A percentile compares a stretch with the other conserved stretches of the same genome.
Conservation (phyloP, 2,113 vertebrate genomes). For the Steatornis caripensis region DNA sequence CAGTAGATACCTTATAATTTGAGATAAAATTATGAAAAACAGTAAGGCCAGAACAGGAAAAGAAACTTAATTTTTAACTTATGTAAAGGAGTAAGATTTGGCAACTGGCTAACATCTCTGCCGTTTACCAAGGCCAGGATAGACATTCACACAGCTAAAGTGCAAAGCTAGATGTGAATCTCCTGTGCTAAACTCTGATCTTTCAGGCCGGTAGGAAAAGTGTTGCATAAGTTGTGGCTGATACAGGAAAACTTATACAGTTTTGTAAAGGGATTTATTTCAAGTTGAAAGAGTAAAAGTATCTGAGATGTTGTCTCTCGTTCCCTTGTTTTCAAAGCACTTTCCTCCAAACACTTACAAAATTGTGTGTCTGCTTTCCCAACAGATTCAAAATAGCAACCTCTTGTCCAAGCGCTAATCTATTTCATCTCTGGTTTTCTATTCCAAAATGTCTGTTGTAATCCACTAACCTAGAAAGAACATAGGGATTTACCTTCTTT, state of each 20-base stretch:
- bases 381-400: neutral
- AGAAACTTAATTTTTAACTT: neutral
- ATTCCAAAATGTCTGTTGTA: neutral
- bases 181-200: neutral
- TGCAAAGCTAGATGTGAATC: neutral
- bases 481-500: neutral
- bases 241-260: neutral
- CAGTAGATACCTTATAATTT: neutral
- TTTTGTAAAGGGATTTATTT: neutral
- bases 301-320: neutral
- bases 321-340: neutral
- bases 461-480: neutral
- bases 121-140: neutral
- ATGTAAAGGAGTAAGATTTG: neutral
- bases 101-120: neutral
- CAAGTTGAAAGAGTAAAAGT: neutral
- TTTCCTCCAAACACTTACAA: neutral
- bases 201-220: neutral
- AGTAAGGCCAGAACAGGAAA: neutral
- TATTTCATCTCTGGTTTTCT: neutral
- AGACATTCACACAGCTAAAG: neutral
- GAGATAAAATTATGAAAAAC: neutral
- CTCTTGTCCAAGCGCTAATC: accelerated
- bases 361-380: neutral
- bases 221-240: neutral